These are phyloP conservation scores for Sebastes baramenuke DNA, from an alignment of 2,797 vertebrate species.

Conservation along the genomic window DNA sequence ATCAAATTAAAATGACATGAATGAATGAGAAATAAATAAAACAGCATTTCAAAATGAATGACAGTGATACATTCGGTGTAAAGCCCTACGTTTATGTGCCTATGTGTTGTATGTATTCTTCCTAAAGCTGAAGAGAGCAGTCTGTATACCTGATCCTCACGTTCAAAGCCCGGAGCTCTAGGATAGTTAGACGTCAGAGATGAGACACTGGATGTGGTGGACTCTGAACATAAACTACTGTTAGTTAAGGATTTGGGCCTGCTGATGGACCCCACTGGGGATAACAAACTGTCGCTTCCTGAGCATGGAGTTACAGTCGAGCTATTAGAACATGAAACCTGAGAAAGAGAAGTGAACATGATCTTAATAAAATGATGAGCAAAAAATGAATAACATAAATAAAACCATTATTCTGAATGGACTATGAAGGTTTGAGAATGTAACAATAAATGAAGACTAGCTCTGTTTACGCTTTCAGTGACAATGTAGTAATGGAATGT, in stretches of 20 bases:
- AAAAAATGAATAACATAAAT: constrained; percentile 23
- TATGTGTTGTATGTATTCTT: constrained; percentile 33
- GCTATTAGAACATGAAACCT: constrained; percentile 90
- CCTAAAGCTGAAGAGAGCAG: constrained; percentile 59
- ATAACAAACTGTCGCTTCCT: constrained; percentile 89
- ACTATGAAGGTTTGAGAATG: neutral
- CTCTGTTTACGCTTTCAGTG: neutral
- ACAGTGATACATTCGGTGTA: constrained; percentile 5
- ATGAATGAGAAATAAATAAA: constrained; percentile 24
- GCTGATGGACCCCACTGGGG: constrained; percentile 86
- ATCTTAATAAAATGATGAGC: constrained; percentile 64
- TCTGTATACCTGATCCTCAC: constrained; percentile 89
- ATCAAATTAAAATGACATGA: constrained; percentile 36
- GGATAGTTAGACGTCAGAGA: constrained; percentile 88
- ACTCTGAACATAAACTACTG: constrained; percentile 87
- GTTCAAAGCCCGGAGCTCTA: constrained; percentile 91
- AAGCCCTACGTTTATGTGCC: constrained; percentile 20
- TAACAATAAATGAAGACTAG: neutral
- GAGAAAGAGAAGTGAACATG: constrained; percentile 81
- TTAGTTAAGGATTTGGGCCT: constrained; percentile 88
- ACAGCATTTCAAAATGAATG: constrained; percentile 8
- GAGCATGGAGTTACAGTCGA: constrained; percentile 87
- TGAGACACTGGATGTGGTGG: constrained; percentile 84
- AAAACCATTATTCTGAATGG: constrained; percentile 32
- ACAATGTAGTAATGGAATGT: constrained; percentile 18